Evolutionary conservation across 2,113 vertebrate genomes (phyloP), one percentile per base, ranked within the genome.

Genomic region (Casuarius casuarius): DNA sequence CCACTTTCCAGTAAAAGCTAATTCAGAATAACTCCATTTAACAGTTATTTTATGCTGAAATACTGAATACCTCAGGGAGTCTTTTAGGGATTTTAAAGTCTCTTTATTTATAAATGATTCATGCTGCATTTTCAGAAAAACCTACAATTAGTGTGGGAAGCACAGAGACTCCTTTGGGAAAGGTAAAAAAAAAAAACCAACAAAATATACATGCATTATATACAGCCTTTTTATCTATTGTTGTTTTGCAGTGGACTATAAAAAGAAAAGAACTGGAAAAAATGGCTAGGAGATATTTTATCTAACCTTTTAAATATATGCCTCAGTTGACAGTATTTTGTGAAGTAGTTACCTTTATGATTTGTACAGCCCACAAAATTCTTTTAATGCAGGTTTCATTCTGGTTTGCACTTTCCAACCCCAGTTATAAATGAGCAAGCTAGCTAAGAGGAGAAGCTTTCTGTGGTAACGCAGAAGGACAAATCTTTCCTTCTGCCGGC

Each of bases 101-200:
- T 98, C 98, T 98, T 98, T 98, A 98, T 98, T 98, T 98, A 98
- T 98, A 98, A 98, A 98, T 98, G 98, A 98, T 98, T 98, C 98
- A 98, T 98, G 98, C 98, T 98, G 98, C 98, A 98, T 98, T 98
- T 98, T 98, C 98, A 98, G 98, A 98, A 98, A 98, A 98, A 98
- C 98, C 98, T 98, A 98, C 98, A 98, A 98, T 98, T 98, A 98
- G 98, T 98, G 98, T 98, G 98, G 98, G 98, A 98, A 98, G 98
- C 97, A 97, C 97, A 98, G 97, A 98, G 96, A 97, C 97, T 98
- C 98, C 98, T 98, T 97, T 91, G 98, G 98, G 98, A 98, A 98
- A 98, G 97, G 98, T 97, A 74, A 95, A 96, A 97, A 97, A 97
- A 97, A 94, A 91, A 75, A 21, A 18, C 2, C 66, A 94, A 77